Evolutionary conservation across 2,797 vertebrate genomes (phyloP).

Genomic region (Schizopygopsis malacanthus): DNA sequence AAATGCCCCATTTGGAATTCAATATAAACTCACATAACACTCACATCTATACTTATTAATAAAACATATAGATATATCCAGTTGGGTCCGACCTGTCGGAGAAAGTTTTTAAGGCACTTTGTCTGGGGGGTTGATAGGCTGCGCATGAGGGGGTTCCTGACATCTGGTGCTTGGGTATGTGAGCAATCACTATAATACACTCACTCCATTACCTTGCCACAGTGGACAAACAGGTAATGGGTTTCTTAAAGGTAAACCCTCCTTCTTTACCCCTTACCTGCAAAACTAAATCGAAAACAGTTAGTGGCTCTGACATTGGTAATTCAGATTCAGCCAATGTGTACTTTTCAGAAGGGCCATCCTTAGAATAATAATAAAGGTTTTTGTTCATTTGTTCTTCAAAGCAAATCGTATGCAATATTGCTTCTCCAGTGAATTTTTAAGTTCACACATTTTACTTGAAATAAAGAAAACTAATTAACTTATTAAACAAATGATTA

Average conservation of each 20-base stretch:
- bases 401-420: not conserved
- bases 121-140: constrained; percentile 42
- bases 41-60: constrained; percentile 54
- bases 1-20: constrained; percentile 49
- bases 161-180: constrained; percentile 57
- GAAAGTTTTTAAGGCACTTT: constrained; percentile 53
- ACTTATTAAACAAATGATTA: not conserved
- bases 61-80: constrained; percentile 54
- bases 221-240: constrained; percentile 44
- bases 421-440: not conserved
- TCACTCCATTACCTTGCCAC: constrained; percentile 54
- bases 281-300: constrained; percentile 34
- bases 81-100: constrained; percentile 33
- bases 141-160: constrained; percentile 54
- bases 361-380: not conserved
- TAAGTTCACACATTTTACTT: not conserved
- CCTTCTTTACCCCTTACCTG: constrained; percentile 24
- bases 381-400: not conserved
- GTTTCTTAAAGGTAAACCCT: constrained; percentile 45
- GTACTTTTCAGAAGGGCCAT: not conserved
- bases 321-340: not conserved
- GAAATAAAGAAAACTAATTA: not conserved
- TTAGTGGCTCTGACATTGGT: not conserved
- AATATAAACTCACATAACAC: constrained; percentile 43
- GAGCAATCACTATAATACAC: constrained; percentile 54